Conservation (phyloP, 2,113 vertebrate genomes). For the Sapajus apella region DNA sequence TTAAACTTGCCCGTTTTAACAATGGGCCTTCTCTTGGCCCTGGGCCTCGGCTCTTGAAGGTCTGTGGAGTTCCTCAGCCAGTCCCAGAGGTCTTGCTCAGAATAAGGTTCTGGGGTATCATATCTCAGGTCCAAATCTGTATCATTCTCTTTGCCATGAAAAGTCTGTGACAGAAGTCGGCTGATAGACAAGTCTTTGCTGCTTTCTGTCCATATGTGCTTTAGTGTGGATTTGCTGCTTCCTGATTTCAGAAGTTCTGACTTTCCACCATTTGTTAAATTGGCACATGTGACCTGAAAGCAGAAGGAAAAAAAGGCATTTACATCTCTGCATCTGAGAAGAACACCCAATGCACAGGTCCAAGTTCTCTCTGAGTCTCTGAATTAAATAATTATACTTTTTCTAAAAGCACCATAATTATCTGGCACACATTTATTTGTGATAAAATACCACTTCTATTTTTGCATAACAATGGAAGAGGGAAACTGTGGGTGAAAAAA, state of each 20-base stretch:
- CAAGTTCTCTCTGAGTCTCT: not conserved
- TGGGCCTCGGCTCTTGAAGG: conserved; percentile 93
- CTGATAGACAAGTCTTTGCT: conserved; percentile 99
- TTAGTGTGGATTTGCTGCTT: conserved; percentile 95
- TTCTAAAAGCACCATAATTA: not conserved
- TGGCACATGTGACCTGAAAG: conserved; percentile 91
- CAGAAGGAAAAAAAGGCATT: conserved; percentile 57
- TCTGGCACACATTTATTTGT: not conserved
- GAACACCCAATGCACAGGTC: not conserved
- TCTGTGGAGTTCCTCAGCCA: conserved; percentile 99
- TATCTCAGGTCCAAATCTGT: conserved; percentile 97
- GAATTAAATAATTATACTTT: not conserved
- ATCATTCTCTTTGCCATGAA: conserved; percentile 95
- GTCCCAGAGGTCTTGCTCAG: conserved; percentile 99
- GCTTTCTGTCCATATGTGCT: conserved; percentile 98
- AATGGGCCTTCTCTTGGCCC: conserved; percentile 96
- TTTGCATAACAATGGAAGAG: conserved; percentile 20
- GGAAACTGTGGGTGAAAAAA: not conserved
- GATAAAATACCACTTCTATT: conserved; percentile 30
- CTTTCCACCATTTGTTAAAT: conserved; percentile 91
- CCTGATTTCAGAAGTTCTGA: conserved; percentile 94
- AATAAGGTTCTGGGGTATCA: conserved; percentile 97
- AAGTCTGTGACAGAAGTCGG: conserved; percentile 97
- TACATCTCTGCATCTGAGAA: conserved; percentile 10
- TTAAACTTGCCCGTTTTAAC: conserved; percentile 99